Percentiles rank a stretch among this genome's conserved stretches.
These are phyloP conservation scores for Noturus placidus DNA, from an alignment of 2,113 vertebrate genomes.

Conservation along the genomic window DNA sequence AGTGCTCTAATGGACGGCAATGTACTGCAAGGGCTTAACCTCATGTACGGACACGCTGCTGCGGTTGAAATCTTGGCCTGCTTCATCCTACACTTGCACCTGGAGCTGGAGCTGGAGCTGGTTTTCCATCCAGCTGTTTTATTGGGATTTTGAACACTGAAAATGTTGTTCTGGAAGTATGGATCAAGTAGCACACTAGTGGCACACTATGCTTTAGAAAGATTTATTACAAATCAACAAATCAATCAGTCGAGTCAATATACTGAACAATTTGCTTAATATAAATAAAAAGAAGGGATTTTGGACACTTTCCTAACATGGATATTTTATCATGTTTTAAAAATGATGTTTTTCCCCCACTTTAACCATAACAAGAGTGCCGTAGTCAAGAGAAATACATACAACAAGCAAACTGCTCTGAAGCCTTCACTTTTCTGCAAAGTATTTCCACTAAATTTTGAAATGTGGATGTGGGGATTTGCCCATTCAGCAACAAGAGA, in stretches of 20 bases:
- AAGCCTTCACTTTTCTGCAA: background rate
- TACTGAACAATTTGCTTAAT: background rate
- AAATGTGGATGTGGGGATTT: background rate
- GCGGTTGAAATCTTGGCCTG: background rate
- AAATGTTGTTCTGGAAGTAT: background rate
- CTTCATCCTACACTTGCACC: background rate
- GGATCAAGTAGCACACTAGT: background rate
- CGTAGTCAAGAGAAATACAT: background rate
- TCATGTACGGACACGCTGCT: slow-evolving; percentile 44
- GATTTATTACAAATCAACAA: background rate
- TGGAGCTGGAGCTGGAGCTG: background rate
- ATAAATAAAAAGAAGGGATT: background rate
- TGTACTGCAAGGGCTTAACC: slow-evolving; percentile 66
- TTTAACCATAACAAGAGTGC: background rate
- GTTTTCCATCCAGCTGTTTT: background rate
- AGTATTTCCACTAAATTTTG: background rate
- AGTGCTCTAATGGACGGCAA: slow-evolving; percentile 73
- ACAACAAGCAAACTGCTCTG: background rate
- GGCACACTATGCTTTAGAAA: background rate
- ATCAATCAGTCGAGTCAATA: background rate
- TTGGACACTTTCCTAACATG: background rate
- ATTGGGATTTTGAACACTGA: background rate
- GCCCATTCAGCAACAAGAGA: background rate
- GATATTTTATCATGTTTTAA: background rate
- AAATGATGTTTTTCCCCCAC: background rate